Conservation (phyloP, 2,797 vertebrate genomes). For the Urosaurus nigricauda region DNA sequence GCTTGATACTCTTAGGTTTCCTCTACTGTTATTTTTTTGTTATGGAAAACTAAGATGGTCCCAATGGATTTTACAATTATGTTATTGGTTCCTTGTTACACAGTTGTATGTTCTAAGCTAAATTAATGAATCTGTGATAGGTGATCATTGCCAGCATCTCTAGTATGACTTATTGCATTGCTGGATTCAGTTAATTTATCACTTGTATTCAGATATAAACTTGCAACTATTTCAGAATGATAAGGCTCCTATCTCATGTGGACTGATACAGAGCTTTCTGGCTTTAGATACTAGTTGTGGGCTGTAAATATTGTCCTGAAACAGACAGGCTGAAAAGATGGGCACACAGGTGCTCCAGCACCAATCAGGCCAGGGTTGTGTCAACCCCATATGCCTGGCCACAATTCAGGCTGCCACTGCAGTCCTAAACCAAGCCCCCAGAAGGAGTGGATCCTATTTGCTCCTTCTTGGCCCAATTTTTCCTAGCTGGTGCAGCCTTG, state of each 20-base stretch:
- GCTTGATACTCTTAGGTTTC: constrained; percentile 48
- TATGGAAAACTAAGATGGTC: constrained; percentile 29
- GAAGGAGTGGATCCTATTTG: no score
- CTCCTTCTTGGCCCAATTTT: no score
- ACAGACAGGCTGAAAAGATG: no score
- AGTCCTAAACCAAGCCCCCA: no score
- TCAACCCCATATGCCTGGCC: no score
- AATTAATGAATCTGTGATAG: neutral
- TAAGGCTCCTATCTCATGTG: neutral
- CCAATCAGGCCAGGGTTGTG: no score
- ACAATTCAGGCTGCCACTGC: no score
- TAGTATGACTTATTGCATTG: neutral
- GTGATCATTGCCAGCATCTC: neutral
- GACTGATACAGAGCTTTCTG: neutral
- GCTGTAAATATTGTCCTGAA: neutral
- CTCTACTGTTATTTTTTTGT: neutral
- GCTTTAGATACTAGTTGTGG: neutral
- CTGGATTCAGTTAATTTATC: neutral
- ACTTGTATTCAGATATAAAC: neutral
- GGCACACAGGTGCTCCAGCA: no score
- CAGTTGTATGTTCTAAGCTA: constrained; percentile 6
- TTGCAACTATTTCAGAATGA: neutral
- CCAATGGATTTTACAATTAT: constrained; percentile 27
- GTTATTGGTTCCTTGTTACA: constrained; percentile 16
- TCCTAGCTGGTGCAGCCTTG: no score